These are phyloP conservation scores for Sphyrna mokarran DNA, from an alignment of 2,113 vertebrate species.

Conservation along the genomic window DNA sequence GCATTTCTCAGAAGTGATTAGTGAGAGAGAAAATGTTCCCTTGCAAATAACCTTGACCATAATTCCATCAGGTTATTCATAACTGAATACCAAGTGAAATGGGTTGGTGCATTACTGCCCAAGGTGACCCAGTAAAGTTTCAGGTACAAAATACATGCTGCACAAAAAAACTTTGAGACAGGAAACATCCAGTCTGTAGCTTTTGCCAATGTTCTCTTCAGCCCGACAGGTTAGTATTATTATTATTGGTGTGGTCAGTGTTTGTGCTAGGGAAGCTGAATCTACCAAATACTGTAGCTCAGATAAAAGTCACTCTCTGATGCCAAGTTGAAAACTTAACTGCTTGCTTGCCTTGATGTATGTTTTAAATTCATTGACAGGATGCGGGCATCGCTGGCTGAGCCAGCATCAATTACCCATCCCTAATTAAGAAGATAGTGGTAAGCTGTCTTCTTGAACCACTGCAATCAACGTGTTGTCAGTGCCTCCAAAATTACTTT, in stretches of 20 bases:
- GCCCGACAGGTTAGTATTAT: not conserved
- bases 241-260: not conserved
- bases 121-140: not conserved
- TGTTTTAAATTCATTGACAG: no score
- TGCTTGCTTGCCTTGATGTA: not conserved
- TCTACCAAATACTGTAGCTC: not conserved
- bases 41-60: not conserved
- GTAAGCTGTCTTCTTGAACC: no score
- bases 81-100: not conserved
- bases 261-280: not conserved
- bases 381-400: no score
- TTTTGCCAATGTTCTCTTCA: not conserved
- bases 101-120: not conserved
- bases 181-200: not conserved
- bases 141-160: not conserved
- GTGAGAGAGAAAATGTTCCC: not conserved
- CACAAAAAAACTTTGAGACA: not conserved
- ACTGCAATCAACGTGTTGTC: no score
- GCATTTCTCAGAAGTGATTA: not conserved
- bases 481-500: no score
- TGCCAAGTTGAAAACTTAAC: not conserved
- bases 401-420: no score
- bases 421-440: no score
- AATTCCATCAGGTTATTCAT: not conserved
- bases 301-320: not conserved